Conservation (phyloP, 2,113 vertebrate genomes). For the Sander lucioperca region DNA sequence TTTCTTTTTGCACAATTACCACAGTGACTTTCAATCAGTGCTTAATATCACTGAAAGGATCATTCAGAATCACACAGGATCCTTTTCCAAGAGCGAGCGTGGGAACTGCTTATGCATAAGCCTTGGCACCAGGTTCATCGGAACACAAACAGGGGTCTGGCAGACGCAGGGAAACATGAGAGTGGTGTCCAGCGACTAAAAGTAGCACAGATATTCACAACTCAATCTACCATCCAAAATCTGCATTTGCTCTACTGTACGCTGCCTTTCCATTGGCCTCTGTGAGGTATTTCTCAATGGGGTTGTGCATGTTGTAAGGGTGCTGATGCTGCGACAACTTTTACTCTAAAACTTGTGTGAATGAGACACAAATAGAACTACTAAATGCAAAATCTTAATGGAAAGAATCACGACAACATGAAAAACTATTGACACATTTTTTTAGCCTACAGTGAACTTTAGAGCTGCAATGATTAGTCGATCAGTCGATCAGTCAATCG, state of each 20-base stretch:
- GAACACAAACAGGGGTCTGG: slow-evolving; percentile 72
- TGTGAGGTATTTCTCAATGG: slow-evolving; percentile 55
- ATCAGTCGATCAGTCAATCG: too few relatives aligned
- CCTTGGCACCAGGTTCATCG: slow-evolving; percentile 69
- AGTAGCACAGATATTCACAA: slow-evolving; percentile 84
- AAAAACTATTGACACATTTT: neutral
- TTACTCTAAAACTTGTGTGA: slow-evolving; percentile 24
- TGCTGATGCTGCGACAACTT: slow-evolving; percentile 33
- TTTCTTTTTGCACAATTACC: slow-evolving; percentile 17
- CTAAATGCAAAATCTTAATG: neutral
- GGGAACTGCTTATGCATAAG: slow-evolving; percentile 74
- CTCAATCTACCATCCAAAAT: slow-evolving; percentile 72
- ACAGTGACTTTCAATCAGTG: slow-evolving; percentile 10
- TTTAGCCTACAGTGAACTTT: neutral
- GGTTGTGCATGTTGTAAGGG: slow-evolving; percentile 13
- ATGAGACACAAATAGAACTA: neutral
- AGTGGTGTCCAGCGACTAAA: slow-evolving; percentile 76
- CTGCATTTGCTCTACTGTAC: slow-evolving; percentile 53
- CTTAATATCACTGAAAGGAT: slow-evolving; percentile 40
- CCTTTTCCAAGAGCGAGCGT: slow-evolving; percentile 67
- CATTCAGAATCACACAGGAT: slow-evolving; percentile 43
- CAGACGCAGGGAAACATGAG: slow-evolving; percentile 78
- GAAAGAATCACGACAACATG: slow-evolving; percentile 7
- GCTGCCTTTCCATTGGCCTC: slow-evolving; percentile 62
- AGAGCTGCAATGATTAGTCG: neutral